Evolutionary conservation across 2,888 invertebrate species (phyloP).

Genomic region (Malacosoma neustria): DNA sequence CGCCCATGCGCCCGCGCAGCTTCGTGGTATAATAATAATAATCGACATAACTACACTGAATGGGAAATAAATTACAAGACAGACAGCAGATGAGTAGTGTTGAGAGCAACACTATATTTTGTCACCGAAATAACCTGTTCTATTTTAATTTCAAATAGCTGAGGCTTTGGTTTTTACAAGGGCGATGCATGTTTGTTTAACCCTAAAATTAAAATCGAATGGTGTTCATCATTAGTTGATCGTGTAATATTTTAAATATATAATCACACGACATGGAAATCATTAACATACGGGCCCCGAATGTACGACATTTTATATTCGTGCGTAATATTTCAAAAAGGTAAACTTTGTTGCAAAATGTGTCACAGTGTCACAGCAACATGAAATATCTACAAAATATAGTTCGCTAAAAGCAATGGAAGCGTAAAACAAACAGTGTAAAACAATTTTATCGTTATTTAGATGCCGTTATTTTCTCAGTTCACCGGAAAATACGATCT

Average conservation of each 20-base stretch:
- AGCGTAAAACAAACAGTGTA: slow-evolving; percentile 6
- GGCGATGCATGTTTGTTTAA: no score
- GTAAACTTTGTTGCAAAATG: neutral
- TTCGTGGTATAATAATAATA: slow-evolving; percentile 63
- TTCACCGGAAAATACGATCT: slow-evolving; percentile 9
- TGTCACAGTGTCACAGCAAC: neutral
- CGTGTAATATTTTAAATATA: no score
- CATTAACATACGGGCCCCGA: no score
- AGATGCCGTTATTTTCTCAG: slow-evolving; percentile 8
- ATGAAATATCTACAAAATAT: neutral
- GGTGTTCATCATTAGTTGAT: no score
- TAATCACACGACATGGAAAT: no score
- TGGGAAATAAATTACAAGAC: slow-evolving; percentile 66
- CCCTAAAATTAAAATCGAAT: no score
- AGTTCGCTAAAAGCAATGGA: slow-evolving; percentile 7
- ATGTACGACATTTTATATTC: no score
- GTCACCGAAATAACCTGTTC: no score
- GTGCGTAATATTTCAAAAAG: no score
- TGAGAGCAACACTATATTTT: no score
- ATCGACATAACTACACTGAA: slow-evolving; percentile 52
- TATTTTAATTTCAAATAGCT: no score
- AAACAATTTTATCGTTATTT: slow-evolving; percentile 8
- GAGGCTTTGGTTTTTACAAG: no score
- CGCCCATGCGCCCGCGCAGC: slow-evolving; percentile 26
- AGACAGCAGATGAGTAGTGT: slow-evolving; percentile 27